Evolutionary conservation across 2,888 invertebrate genomes (phyloP), one percentile per base, ranked within the genome.

Genomic region (Polylopha cassiicola): DNA sequence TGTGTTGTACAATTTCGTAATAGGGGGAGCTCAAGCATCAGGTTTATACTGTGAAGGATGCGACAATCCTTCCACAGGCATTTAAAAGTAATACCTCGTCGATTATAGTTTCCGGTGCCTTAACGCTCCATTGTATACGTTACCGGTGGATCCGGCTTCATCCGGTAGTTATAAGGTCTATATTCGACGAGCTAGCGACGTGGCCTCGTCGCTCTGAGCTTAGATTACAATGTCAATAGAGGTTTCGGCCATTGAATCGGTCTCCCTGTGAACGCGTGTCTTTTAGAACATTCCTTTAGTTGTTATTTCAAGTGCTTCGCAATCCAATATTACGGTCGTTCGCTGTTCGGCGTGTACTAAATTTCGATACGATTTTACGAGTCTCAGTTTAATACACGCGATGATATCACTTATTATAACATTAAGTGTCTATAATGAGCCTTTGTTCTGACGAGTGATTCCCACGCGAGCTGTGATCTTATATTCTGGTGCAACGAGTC

Each of bases 71-170:
- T 59, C 52, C 53, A 43, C 46, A 44, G 36, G 45, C 55, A 54
- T 64, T 69, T 64, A 64, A 63, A 69, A 70, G 65, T 68, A 62
- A 69, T 56, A 59, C 65, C 61, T 62, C 67, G 65, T 65, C 71
- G 70, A 76, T 77, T 75, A 73, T 67, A 69, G 72, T 77, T 72
- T 79, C 79, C 80, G 75, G 77, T 73, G 66, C 68, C 55, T 72
- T 68, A n/a, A 65, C 67, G 63, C 54, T 51, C 62, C 55, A 73
- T 75, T 76, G 73, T 77, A 56, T 65, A 53, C 59, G 52, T 36
- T 28, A 50, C 58, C 54, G 64, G 61, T 58, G 61, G 61, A 65
- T 57, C 54, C 49, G 52, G 56, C 56, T 54, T 55, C 61, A 58
- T 64, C 62, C 65, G 66, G 49, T 48, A 54, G 46, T 46, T 55